Conservation (phyloP, 2,888 invertebrate species). For the Sinopyrophorus schimmeli region DNA sequence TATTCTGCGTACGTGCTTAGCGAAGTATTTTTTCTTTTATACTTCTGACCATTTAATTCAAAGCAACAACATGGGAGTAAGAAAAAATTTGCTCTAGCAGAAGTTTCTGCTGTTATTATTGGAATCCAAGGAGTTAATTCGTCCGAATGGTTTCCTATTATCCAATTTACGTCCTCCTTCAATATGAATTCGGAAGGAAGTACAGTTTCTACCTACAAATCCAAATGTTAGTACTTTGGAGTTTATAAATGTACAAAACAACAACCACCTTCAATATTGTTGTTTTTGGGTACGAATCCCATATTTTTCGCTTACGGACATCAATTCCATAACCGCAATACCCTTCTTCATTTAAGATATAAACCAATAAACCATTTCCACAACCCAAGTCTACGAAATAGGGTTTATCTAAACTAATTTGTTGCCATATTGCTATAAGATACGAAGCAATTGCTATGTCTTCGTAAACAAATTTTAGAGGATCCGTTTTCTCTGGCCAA, state of each 20-base stretch:
- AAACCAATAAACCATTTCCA: slow-evolving; percentile 93
- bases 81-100: slow-evolving; percentile 77
- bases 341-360: slow-evolving; percentile 84
- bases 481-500: slow-evolving; percentile 94
- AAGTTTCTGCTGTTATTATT: slow-evolving; percentile 81
- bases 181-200: slow-evolving; percentile 68
- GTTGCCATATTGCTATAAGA: slow-evolving; percentile 78
- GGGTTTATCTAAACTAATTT: slow-evolving; percentile 55
- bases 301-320: slow-evolving; percentile 82
- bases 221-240: too few relatives aligned
- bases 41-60: slow-evolving; percentile 87
- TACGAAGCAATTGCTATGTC: slow-evolving; percentile 94
- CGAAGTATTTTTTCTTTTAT: slow-evolving; percentile 69
- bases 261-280: slow-evolving; percentile 66
- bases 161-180: slow-evolving; percentile 82
- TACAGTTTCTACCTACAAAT: slow-evolving; percentile 68
- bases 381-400: slow-evolving; percentile 93
- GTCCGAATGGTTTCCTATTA: slow-evolving; percentile 99
- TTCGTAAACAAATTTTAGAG: slow-evolving; percentile 93
- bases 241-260: slow-evolving; percentile 1
- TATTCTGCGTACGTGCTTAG: slow-evolving; percentile 80
- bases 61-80: slow-evolving; percentile 93
- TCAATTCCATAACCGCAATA: slow-evolving; percentile 81
- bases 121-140: slow-evolving; percentile 99
- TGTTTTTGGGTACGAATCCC: slow-evolving; percentile 74